These are phyloP conservation scores for Drosophila sturtevanti DNA, from an alignment of 1,140 invertebrate species.

Conservation along the genomic window DNA sequence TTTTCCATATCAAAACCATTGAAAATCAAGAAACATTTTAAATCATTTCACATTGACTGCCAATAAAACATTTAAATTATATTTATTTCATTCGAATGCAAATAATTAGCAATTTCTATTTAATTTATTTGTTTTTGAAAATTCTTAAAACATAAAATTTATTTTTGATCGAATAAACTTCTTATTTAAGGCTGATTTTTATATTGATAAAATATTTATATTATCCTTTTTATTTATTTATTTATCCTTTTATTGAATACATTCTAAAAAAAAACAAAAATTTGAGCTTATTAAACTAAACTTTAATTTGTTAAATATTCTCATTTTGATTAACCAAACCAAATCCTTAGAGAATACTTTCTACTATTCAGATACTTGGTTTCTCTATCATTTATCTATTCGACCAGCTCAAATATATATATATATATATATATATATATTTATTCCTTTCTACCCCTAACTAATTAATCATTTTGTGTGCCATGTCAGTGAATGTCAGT, in stretches of 20 bases:
- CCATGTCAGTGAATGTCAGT: slow-evolving; percentile 73
- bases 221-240: no score
- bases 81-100: background rate
- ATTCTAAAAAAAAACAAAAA: background rate
- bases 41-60: background rate
- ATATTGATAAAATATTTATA: no score
- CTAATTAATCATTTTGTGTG: slow-evolving; percentile 69
- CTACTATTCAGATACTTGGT: background rate
- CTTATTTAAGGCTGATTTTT: no score
- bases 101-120: no score
- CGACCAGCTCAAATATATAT: background rate
- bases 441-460: background rate
- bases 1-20: slow-evolving; percentile 3
- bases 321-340: background rate
- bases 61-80: background rate
- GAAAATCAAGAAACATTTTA: background rate
- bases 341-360: slow-evolving; percentile 2
- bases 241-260: background rate
- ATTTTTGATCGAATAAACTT: no score
- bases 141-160: no score
- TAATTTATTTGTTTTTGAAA: no score
- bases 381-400: slow-evolving; percentile 4
- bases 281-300: background rate
- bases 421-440: slow-evolving; percentile 14
- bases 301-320: background rate